Percentiles rank a stretch among this genome's conserved stretches.
These are phyloP conservation scores for Sebastes goodei DNA, from an alignment of 2,797 vertebrate species.

Conservation along the genomic window DNA sequence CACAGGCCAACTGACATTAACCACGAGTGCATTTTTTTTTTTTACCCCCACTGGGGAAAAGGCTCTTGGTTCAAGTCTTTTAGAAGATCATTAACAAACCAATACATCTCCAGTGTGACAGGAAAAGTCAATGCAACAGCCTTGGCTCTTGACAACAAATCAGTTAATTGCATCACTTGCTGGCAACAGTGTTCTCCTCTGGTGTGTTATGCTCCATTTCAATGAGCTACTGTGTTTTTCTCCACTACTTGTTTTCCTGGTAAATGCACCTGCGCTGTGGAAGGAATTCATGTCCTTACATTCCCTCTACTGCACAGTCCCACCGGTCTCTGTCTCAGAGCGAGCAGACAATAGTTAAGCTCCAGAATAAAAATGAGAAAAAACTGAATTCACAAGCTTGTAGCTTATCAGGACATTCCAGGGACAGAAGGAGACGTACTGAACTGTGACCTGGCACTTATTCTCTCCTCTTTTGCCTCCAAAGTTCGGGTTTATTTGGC, in stretches of 20 bases:
- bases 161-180: conserved; percentile 29
- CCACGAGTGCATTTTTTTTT: not conserved
- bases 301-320: conserved; percentile 20
- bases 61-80: conserved; percentile 21
- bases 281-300: conserved; percentile 26
- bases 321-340: conserved; percentile 15
- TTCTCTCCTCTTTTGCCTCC: not conserved
- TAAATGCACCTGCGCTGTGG: not conserved
- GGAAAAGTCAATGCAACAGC: conserved; percentile 38
- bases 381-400: conserved; percentile 25
- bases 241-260: conserved; percentile 12
- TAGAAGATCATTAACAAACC: conserved; percentile 44
- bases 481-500: conserved; percentile 43
- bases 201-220: conserved; percentile 6
- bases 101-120: conserved; percentile 24
- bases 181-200: conserved; percentile 9
- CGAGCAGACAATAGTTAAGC: conserved; percentile 29
- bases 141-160: conserved; percentile 22
- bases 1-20: not conserved
- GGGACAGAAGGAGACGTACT: conserved; percentile 29
- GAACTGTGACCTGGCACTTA: conserved; percentile 50
- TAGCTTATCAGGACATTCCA: conserved; percentile 55
- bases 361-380: conserved; percentile 24
- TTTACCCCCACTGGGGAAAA: not conserved
- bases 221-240: conserved; percentile 6